phyloP scores from a whole-genome alignment of 2,888 invertebrate species.

The Sminthurinus aureus region DNA sequence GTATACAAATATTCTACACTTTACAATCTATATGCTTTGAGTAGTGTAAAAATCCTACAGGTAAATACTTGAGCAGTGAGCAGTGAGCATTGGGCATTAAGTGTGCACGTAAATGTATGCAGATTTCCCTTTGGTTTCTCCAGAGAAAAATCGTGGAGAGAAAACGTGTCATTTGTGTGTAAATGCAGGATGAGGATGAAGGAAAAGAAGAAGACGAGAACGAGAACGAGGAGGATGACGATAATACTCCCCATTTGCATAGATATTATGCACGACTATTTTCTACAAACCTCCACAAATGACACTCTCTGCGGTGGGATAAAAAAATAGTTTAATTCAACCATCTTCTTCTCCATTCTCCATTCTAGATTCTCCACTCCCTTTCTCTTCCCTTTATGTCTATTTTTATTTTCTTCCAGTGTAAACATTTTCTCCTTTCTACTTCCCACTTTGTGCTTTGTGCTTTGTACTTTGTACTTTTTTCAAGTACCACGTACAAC shows the following conservation, averaged over 20 bases:
- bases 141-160: background rate
- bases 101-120: no score
- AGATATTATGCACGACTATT: background rate
- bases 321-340: background rate
- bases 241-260: background rate
- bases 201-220: background rate
- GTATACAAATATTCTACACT: no score
- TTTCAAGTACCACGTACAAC: background rate
- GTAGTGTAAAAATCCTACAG: no score
- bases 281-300: background rate
- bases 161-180: background rate
- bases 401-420: background rate
- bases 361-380: no score
- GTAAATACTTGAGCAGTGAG: no score
- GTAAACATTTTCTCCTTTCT: background rate
- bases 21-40: background rate
- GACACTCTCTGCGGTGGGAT: background rate
- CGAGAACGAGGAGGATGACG: background rate
- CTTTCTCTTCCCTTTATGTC: background rate
- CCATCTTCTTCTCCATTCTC: background rate
- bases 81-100: no score
- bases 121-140: no score
- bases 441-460: no score
- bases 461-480: background rate
- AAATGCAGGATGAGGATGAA: background rate